Percentiles rank a stretch among this genome's conserved stretches.
Evolutionary conservation across 2,113 vertebrate species (phyloP).

Genomic region (Sula dactylatra): DNA sequence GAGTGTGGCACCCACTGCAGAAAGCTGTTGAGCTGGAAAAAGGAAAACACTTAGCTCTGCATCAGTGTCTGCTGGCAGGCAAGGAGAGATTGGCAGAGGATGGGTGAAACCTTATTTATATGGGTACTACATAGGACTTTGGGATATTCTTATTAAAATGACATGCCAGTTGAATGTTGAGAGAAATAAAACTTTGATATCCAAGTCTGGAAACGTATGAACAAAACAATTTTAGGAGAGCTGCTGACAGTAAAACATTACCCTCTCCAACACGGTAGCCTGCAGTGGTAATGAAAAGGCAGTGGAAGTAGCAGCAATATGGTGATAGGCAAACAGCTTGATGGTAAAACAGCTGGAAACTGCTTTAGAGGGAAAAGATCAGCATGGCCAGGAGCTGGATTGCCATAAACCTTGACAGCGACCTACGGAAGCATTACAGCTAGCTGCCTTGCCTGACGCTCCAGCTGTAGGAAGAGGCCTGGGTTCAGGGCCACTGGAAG

Average conservation of each 20-base stretch:
- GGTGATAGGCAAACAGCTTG: not conserved
- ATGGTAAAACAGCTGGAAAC: not conserved
- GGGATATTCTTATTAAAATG: not conserved
- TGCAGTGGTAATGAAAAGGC: not conserved
- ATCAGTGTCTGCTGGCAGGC: not conserved
- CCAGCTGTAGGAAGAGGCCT: not conserved
- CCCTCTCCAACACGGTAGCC: fast-evolving
- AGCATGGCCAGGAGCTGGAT: not conserved
- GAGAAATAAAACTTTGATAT: not conserved
- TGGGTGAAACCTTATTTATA: not conserved
- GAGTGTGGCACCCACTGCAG: not conserved
- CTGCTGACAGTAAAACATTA: not conserved
- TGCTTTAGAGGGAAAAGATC: not conserved
- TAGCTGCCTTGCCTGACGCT: fast-evolving
- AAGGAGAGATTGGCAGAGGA: not conserved
- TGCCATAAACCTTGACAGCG: not conserved
- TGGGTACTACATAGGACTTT: not conserved
- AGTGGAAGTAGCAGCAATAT: not conserved
- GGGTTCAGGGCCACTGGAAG: not conserved
- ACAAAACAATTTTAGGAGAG: not conserved
- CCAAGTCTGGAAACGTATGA: not conserved
- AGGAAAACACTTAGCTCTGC: not conserved
- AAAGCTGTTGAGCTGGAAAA: not conserved
- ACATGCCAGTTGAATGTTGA: not conserved
- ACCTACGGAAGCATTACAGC: not conserved